These are phyloP conservation scores for Leuciscus waleckii DNA, from an alignment of 2,797 vertebrate genomes.

Conservation along the genomic window DNA sequence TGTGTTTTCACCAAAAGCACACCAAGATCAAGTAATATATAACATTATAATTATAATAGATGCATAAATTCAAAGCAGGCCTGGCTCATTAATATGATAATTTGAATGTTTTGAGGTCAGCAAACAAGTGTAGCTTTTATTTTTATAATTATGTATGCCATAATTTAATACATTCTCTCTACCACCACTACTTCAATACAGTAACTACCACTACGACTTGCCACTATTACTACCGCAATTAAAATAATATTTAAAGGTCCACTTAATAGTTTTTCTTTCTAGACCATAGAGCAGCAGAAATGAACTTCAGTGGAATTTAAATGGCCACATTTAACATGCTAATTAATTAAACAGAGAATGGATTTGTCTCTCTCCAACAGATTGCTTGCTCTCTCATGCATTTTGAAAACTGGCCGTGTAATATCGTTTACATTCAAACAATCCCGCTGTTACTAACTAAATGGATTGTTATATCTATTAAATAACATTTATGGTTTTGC, in stretches of 20 bases:
- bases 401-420: slow-evolving; percentile 3
- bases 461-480: neutral
- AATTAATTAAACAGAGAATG: slow-evolving; percentile 54
- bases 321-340: slow-evolving; percentile 39
- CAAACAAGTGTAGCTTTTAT: slow-evolving; percentile 1
- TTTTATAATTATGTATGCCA: neutral
- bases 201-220: neutral
- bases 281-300: neutral
- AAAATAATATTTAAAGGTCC: slow-evolving; percentile 5
- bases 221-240: neutral
- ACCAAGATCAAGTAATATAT: neutral
- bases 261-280: neutral
- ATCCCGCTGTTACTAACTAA: neutral
- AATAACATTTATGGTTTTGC: neutral
- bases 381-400: slow-evolving; percentile 41
- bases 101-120: slow-evolving; percentile 1
- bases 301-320: slow-evolving; percentile 50
- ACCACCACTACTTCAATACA: neutral
- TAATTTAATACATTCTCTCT: neutral
- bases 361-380: slow-evolving; percentile 43
- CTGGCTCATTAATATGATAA: slow-evolving; percentile 5
- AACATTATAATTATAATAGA: neutral
- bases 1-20: neutral
- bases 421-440: neutral
- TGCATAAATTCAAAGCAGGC: slow-evolving; percentile 11